Evolutionary conservation across 2,888 invertebrate species (phyloP).

Genomic region (Nephrocerus scutellatus): DNA sequence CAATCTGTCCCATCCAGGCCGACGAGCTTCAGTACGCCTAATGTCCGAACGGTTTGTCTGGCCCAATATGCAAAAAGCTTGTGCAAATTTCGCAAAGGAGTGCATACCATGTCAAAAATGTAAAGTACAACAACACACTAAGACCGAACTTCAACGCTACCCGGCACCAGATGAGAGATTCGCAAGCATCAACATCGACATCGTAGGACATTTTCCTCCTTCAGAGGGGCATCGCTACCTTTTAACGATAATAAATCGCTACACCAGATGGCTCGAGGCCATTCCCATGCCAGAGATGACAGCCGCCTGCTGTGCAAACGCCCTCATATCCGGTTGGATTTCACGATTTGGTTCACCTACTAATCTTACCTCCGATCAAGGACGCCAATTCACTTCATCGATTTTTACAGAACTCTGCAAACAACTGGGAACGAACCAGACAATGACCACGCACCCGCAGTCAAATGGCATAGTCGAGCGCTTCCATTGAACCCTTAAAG

Average conservation of each 20-base stretch:
- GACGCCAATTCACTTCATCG: slow-evolving; percentile 15
- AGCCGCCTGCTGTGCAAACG: background rate
- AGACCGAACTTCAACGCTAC: no score
- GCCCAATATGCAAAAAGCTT: no score
- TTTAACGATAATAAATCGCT: slow-evolving; percentile 8
- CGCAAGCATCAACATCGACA: slow-evolving; percentile 5
- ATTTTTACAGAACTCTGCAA: slow-evolving; percentile 10
- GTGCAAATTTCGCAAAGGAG: no score
- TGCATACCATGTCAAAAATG: no score
- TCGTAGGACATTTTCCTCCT: slow-evolving; percentile 2
- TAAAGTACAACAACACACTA: background rate
- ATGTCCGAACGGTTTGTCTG: no score
- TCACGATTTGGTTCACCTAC: slow-evolving; percentile 16
- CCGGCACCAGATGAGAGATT: no score
- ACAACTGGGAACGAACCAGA: slow-evolving; percentile 5
- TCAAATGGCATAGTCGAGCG: slow-evolving; percentile 15
- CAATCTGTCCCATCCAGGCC: no score
- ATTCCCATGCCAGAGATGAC: slow-evolving; percentile 1
- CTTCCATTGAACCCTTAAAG: slow-evolving; percentile 9
- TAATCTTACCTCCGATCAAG: slow-evolving; percentile 17
- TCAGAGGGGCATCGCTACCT: background rate
- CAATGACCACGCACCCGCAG: slow-evolving; percentile 13
- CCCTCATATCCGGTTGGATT: slow-evolving; percentile 12
- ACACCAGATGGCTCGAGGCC: slow-evolving; percentile 6
- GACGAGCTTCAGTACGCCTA: no score